Percentiles rank a stretch among this genome's conserved stretches.
Evolutionary conservation across 2,888 invertebrate genomes (phyloP).

Genomic region (Aelia acuminata): DNA sequence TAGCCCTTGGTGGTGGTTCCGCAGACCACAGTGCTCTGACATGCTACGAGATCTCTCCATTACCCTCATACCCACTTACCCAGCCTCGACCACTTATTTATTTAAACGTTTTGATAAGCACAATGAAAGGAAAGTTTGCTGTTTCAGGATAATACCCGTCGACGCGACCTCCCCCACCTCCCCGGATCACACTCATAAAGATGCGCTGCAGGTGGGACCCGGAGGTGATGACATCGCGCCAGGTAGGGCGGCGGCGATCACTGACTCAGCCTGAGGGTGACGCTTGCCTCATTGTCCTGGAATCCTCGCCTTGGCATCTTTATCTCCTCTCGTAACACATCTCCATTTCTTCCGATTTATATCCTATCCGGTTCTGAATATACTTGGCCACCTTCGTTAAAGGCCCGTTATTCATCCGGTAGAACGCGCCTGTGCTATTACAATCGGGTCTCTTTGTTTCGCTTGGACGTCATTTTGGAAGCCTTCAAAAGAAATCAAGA

Average conservation of each 20-base stretch:
- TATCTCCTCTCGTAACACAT: not conserved
- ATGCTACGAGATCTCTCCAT: too few species aligned
- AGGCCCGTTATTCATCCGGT: not conserved
- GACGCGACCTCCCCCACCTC: not conserved
- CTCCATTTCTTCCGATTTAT: not conserved
- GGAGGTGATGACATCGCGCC: not conserved
- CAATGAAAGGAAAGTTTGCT: too few species aligned
- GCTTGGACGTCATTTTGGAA: too few species aligned
- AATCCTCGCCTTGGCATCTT: not conserved
- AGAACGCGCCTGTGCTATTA: not conserved
- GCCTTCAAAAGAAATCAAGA: too few species aligned
- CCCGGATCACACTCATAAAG: not conserved
- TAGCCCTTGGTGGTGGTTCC: too few species aligned
- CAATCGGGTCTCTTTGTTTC: not conserved
- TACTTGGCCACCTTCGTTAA: constrained; percentile 14
- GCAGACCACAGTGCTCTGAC: too few species aligned
- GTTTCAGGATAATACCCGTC: too few species aligned
- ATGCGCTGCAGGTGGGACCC: not conserved
- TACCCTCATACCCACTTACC: too few species aligned
- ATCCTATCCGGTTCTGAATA: not conserved
- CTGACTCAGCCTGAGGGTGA: not conserved
- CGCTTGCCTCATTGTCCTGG: not conserved
- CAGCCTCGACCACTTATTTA: too few species aligned
- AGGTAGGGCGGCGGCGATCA: not conserved
- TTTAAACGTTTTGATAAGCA: too few species aligned